These are phyloP conservation scores for Carcinoscorpius rotundicauda DNA, from an alignment of 1,140 invertebrate species.

Conservation along the genomic window DNA sequence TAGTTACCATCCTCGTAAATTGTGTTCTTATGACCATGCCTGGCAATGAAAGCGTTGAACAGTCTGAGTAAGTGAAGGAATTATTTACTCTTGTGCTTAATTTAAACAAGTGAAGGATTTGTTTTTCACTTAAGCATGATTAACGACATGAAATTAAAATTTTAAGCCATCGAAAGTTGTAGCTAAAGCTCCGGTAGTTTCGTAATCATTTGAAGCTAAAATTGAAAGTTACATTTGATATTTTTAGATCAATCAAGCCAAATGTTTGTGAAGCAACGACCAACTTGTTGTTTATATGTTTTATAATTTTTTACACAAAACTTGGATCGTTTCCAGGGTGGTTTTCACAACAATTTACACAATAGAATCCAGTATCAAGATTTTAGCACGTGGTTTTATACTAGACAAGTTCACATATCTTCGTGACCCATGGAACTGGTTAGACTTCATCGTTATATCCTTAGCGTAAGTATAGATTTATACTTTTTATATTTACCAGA, in stretches of 20 bases:
- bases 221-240: too few relatives aligned
- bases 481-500: too few relatives aligned
- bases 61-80: conserved; percentile 77
- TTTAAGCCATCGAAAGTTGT: too few relatives aligned
- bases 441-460: conserved; percentile 99
- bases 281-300: too few relatives aligned
- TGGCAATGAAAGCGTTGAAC: conserved; percentile 76
- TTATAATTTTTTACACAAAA: too few relatives aligned
- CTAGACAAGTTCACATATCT: conserved; percentile 97
- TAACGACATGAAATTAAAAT: too few relatives aligned
- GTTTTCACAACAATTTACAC: conserved; percentile 99
- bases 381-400: conserved; percentile 97
- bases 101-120: too few relatives aligned
- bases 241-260: too few relatives aligned
- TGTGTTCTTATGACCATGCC: conserved; percentile 98
- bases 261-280: too few relatives aligned
- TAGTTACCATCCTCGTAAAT: conserved; percentile 93
- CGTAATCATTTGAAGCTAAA: background rate
- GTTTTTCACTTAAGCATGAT: too few relatives aligned
- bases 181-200: background rate
- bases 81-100: background rate
- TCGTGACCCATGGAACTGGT: conserved; percentile 99
- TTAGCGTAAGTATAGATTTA: conserved; percentile 62
- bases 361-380: conserved; percentile 96
- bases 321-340: conserved; percentile 55